phyloP scores from a whole-genome alignment of 2,113 vertebrate species.

The Ceyx margarethae region DNA sequence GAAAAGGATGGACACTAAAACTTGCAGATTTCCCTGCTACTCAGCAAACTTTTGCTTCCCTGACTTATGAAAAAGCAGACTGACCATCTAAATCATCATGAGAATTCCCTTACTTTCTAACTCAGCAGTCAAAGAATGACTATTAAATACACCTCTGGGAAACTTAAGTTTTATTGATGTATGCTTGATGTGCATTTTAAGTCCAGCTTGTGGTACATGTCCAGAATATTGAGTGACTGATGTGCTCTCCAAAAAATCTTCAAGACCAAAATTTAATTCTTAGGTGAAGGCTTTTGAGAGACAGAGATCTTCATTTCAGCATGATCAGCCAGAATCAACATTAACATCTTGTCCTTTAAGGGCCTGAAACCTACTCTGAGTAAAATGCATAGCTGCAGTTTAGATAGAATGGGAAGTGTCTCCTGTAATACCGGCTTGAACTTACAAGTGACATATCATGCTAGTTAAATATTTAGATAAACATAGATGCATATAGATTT shows the following conservation, averaged over 20 bases:
- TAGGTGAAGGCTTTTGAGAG: not conserved
- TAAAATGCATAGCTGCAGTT: not conserved
- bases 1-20: constrained; percentile 20
- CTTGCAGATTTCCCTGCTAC: not conserved
- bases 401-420: not conserved
- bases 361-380: not conserved
- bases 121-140: not conserved
- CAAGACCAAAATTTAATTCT: not conserved
- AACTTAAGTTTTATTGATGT: constrained; percentile 29
- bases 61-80: constrained; percentile 18
- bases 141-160: constrained; percentile 48
- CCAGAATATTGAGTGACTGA: constrained; percentile 12
- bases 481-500: not conserved
- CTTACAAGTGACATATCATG: not conserved
- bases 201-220: not conserved
- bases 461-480: not conserved
- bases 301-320: not conserved
- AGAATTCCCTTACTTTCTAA: constrained; percentile 39
- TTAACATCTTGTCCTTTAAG: not conserved
- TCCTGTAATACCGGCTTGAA: not conserved
- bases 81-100: constrained; percentile 42
- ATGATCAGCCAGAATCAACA: not conserved
- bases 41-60: constrained; percentile 21
- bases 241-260: not conserved
- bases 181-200: constrained; percentile 17